Percentiles rank a stretch among this genome's conserved stretches.
Conservation (phyloP, 2,888 invertebrate species). For the Orgyia antiqua region DNA sequence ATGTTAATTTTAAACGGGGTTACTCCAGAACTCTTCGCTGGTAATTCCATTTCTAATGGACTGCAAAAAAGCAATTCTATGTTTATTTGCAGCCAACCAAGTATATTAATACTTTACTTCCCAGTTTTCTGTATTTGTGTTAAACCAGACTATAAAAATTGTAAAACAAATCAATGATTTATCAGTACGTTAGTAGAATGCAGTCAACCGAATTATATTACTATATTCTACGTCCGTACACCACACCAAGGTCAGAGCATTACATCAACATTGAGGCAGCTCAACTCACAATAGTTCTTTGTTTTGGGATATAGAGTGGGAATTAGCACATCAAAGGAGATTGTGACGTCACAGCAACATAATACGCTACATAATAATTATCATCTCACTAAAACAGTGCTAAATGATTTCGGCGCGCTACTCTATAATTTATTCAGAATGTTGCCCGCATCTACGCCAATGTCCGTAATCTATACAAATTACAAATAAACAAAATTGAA, state of each 20-base stretch:
- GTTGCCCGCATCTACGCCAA: too few relatives aligned
- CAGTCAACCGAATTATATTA: constrained; percentile 5
- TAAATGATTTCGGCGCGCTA: constrained; percentile 9
- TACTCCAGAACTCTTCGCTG: too few relatives aligned
- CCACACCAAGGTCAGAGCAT: constrained; percentile 25
- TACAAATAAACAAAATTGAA: too few relatives aligned
- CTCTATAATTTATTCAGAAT: too few relatives aligned
- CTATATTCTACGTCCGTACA: constrained; percentile 1
- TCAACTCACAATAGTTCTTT: constrained; percentile 33
- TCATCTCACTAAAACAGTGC: constrained; percentile 3
- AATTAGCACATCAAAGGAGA: constrained; percentile 52
- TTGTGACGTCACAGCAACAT: constrained; percentile 28
- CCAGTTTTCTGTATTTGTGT: too few relatives aligned
- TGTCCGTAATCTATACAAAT: too few relatives aligned
- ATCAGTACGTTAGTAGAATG: constrained; percentile 10
- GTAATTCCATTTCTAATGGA: too few relatives aligned
- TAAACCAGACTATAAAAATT: too few relatives aligned
- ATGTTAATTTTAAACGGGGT: too few relatives aligned
- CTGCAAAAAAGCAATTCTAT: too few relatives aligned
- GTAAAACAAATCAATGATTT: constrained; percentile 5
- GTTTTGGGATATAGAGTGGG: constrained; percentile 37
- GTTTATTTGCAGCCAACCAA: too few relatives aligned
- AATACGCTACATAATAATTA: constrained; percentile 9
- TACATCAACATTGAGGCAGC: constrained; percentile 24
- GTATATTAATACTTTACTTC: too few relatives aligned